A percentile compares a stretch with the other conserved stretches of the same genome.
These are phyloP conservation scores for Drosophila pseudoananassae DNA, from an alignment of 1,140 invertebrate genomes.

Conservation along the genomic window DNA sequence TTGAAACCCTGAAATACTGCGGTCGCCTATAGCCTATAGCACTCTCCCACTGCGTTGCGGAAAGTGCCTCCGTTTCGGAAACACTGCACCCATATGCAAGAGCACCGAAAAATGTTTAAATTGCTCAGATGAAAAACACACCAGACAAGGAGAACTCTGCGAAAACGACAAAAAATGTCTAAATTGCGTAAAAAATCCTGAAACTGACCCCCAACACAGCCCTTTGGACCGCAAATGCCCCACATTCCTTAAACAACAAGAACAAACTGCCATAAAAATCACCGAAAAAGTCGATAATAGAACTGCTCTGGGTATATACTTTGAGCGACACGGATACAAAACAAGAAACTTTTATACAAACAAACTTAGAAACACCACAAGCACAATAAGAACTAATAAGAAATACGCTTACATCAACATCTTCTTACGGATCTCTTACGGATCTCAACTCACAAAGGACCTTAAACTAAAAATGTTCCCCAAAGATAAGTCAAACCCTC, in stretches of 20 bases:
- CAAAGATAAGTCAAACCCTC: too few relatives aligned
- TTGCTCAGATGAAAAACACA: background rate
- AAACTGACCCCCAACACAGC: background rate
- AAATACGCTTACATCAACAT: slow-evolving; percentile 8
- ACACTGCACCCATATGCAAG: too few relatives aligned
- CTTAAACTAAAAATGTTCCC: too few relatives aligned
- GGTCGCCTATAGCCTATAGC: background rate
- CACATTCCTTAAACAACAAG: slow-evolving; percentile 3
- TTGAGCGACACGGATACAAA: slow-evolving; percentile 13
- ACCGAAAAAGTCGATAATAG: slow-evolving; percentile 9
- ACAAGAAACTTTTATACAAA: slow-evolving; percentile 9
- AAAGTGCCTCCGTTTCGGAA: background rate
- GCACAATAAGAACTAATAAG: background rate
- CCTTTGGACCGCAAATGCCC: slow-evolving; percentile 3
- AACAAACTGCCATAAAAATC: slow-evolving; percentile 10
- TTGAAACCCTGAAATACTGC: background rate
- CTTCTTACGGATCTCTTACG: too few relatives aligned
- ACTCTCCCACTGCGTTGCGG: background rate
- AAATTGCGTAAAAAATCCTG: background rate
- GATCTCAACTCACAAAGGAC: too few relatives aligned
- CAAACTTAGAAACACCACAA: slow-evolving; percentile 2
- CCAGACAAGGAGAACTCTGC: too few relatives aligned
- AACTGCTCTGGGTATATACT: slow-evolving; percentile 9
- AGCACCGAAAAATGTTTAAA: slow-evolving; percentile 6
- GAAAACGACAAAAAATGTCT: too few relatives aligned